phyloP scores from a whole-genome alignment of 2,113 vertebrate genomes.

The Australoheros scitulus region DNA sequence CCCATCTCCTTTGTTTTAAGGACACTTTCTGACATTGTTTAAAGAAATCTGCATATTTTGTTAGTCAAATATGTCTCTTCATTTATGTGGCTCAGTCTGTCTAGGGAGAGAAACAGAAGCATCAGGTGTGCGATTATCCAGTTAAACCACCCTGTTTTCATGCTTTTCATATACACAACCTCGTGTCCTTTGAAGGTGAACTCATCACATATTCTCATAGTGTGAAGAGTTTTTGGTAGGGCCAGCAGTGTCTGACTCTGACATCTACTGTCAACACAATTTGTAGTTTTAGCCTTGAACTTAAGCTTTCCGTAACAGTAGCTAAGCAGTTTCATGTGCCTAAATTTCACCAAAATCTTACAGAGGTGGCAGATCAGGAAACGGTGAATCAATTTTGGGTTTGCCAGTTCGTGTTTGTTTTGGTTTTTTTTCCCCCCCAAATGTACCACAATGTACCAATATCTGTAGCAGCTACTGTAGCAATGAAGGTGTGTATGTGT shows the following conservation, averaged over 20 bases:
- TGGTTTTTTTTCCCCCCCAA: no score
- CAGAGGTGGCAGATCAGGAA: background rate
- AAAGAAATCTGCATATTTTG: background rate
- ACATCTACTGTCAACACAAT: background rate
- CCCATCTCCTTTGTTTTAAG: background rate
- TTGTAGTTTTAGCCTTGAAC: background rate
- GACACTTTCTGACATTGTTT: background rate
- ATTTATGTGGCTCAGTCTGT: rapidly evolving
- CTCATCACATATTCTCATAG: background rate
- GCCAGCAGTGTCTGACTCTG: background rate
- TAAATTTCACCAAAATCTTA: background rate
- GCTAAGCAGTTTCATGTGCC: background rate
- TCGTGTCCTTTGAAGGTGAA: background rate
- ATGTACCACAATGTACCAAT: background rate
- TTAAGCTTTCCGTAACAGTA: background rate
- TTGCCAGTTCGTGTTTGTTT: background rate
- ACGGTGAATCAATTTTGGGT: no score
- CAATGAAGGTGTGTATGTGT: background rate
- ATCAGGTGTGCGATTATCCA: background rate
- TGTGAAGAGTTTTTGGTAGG: background rate
- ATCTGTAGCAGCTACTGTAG: background rate
- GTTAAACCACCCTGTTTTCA: background rate
- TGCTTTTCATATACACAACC: background rate
- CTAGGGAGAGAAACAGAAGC: background rate
- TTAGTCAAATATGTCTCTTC: background rate